These are phyloP conservation scores for Thryonomys swinderianus DNA, from an alignment of 2,113 vertebrate genomes.

Conservation along the genomic window DNA sequence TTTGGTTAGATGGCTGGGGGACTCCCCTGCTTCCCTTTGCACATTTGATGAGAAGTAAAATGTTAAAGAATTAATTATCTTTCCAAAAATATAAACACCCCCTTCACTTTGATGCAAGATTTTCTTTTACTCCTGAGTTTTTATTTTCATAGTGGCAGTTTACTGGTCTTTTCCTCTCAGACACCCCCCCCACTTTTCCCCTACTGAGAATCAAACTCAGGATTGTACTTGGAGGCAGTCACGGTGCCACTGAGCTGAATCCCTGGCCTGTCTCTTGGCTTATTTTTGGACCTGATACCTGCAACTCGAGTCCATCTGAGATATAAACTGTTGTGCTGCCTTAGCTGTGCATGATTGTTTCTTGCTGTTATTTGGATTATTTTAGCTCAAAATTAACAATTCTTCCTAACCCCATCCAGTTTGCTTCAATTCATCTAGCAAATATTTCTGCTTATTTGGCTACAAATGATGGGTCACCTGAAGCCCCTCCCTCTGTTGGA, in stretches of 20 bases:
- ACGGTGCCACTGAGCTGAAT: too few species aligned
- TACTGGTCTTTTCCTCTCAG: background rate
- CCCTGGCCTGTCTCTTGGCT: too few species aligned
- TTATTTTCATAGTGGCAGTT: constrained; percentile 34
- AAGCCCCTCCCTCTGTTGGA: background rate
- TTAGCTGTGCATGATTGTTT: background rate
- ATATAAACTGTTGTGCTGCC: background rate
- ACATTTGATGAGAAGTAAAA: background rate
- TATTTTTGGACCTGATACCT: constrained; percentile 1
- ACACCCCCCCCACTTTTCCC: too few species aligned
- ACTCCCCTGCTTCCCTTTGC: background rate
- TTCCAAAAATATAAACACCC: background rate
- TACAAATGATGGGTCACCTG: background rate
- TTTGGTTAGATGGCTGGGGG: constrained; percentile 32
- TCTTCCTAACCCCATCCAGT: background rate
- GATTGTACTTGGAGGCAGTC: too few species aligned
- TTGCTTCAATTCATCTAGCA: constrained; percentile 24
- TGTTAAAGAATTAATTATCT: background rate
- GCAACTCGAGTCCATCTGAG: background rate
- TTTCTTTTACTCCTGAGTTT: constrained; percentile 55
- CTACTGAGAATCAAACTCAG: too few species aligned
- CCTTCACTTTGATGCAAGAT: background rate
- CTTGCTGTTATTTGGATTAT: constrained; percentile 12
- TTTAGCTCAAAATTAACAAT: constrained; percentile 26
- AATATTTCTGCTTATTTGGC: background rate